Evolutionary conservation across 2,888 invertebrate species (phyloP).

Genomic region (Spisula subtruncata): DNA sequence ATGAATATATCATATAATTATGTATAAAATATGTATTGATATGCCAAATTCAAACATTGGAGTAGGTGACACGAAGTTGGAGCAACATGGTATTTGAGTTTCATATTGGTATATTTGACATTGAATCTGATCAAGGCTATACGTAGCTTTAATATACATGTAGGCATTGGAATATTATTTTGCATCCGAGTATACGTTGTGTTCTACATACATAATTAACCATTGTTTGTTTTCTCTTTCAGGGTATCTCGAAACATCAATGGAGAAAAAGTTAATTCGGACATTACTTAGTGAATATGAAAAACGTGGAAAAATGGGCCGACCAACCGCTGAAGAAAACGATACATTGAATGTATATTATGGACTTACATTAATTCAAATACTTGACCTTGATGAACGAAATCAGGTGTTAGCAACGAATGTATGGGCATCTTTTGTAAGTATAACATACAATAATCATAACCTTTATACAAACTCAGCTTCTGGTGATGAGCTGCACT

Average conservation of each 20-base stretch:
- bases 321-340: conserved; percentile 86
- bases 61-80: no score
- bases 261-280: conserved; percentile 86
- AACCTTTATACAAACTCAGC: no score
- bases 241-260: conserved; percentile 85
- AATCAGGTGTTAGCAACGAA: conserved; percentile 83
- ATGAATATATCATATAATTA: no score
- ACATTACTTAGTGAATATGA: conserved; percentile 85
- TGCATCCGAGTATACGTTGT: no score
- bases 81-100: no score
- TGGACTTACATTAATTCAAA: conserved; percentile 87
- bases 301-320: conserved; percentile 85
- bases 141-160: no score
- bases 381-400: conserved; percentile 87
- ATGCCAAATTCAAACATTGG: no score
- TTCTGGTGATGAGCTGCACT: neutral
- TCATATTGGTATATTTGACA: no score
- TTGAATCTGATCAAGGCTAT: no score
- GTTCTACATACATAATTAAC: no score
- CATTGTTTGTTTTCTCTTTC: conserved; percentile 32
- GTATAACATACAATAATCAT: conserved; percentile 70
- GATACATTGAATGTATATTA: conserved; percentile 85
- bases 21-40: no score
- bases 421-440: conserved; percentile 83
- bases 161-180: no score